Evolutionary conservation across 2,113 vertebrate species (phyloP).

Genomic region (Urocynchramus pylzowi): DNA sequence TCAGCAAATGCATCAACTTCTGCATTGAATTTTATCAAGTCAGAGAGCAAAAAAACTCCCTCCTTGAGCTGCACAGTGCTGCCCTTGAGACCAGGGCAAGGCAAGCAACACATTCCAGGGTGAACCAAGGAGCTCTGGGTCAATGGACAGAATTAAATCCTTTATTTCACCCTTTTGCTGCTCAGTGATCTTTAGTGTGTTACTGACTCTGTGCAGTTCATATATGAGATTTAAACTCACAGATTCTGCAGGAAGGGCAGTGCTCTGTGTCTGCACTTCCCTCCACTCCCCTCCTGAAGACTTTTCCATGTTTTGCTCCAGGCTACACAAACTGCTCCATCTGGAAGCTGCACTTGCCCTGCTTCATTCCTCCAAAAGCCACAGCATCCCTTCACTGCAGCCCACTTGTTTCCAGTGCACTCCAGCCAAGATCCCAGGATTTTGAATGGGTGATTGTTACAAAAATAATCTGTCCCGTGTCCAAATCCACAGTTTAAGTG

Average conservation of each 20-base stretch:
- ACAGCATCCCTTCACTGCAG: background rate
- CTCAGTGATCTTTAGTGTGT: background rate
- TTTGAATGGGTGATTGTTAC: background rate
- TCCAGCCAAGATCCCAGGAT: background rate
- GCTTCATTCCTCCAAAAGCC: background rate
- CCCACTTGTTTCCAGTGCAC: background rate
- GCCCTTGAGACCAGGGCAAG: background rate
- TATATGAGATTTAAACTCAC: background rate
- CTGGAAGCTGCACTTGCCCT: background rate
- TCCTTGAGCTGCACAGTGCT: background rate
- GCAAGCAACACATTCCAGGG: background rate
- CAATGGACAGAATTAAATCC: background rate
- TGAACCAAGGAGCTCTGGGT: background rate
- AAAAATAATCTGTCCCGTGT: background rate
- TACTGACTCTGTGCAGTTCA: background rate
- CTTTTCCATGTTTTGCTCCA: background rate
- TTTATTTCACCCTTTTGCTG: background rate
- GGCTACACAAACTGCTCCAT: background rate
- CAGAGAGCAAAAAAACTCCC: background rate
- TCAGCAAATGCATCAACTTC: background rate
- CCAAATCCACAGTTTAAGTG: background rate
- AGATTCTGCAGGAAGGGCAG: background rate
- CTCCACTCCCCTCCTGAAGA: background rate
- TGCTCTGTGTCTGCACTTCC: background rate
- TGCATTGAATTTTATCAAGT: background rate